A percentile compares a stretch with the other conserved stretches of the same genome.
These are phyloP conservation scores for Drosophila longiperda DNA, from an alignment of 2,888 invertebrate genomes.

Conservation along the genomic window DNA sequence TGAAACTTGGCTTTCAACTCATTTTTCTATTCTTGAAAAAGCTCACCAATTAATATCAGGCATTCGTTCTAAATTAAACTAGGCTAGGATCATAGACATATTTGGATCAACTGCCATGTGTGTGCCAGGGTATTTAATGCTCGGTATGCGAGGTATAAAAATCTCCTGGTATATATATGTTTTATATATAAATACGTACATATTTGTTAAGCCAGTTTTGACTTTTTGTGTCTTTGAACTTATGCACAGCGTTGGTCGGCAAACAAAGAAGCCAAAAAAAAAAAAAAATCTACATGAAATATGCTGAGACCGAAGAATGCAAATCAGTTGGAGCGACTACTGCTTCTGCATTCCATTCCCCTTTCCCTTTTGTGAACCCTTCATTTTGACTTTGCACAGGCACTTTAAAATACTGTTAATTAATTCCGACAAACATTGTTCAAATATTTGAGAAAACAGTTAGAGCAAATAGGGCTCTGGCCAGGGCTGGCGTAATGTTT, in stretches of 20 bases:
- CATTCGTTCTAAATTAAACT: background rate
- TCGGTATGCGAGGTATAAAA: background rate
- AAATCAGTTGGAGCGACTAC: constrained; percentile 38
- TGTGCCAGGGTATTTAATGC: background rate
- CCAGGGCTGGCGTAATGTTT: constrained; percentile 15
- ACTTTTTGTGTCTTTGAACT: constrained; percentile 52
- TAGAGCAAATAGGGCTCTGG: constrained; percentile 26
- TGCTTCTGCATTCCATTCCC: background rate
- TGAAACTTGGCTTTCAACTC: background rate
- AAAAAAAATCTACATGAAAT: constrained; percentile 49
- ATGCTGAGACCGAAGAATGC: constrained; percentile 62
- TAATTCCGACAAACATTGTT: constrained; percentile 78
- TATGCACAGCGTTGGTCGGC: constrained; percentile 68
- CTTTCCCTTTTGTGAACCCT: background rate
- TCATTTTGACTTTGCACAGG: constrained; percentile 34
- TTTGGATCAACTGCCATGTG: background rate
- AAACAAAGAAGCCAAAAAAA: constrained; percentile 47
- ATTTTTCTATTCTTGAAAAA: background rate
- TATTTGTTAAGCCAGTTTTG: constrained; percentile 21
- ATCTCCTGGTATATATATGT: background rate
- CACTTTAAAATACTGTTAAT: constrained; percentile 67
- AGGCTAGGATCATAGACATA: background rate
- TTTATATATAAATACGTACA: background rate
- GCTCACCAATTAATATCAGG: background rate
- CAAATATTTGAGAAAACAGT: constrained; percentile 69